These are phyloP conservation scores for Stratiomys singularior DNA, from an alignment of 2,888 invertebrate genomes.

Conservation along the genomic window DNA sequence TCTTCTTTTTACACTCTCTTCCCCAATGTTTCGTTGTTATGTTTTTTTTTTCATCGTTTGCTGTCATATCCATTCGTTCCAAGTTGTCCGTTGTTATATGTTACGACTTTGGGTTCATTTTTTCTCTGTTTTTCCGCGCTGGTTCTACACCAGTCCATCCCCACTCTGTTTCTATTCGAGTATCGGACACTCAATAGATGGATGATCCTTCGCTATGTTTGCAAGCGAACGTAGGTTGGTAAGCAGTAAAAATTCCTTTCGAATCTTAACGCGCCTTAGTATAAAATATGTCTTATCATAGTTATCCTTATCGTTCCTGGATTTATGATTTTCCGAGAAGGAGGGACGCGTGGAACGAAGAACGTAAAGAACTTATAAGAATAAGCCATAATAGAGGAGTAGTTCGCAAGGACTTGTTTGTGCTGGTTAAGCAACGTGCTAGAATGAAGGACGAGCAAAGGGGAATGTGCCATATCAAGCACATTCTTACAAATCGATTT, in stretches of 20 bases:
- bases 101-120: slow-evolving; percentile 20
- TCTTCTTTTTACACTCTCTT: slow-evolving; percentile 3
- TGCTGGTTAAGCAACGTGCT: background rate
- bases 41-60: background rate
- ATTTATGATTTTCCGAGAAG: background rate
- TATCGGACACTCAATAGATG: background rate
- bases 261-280: background rate
- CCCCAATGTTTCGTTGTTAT: background rate
- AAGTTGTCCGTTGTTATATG: background rate
- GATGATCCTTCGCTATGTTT: background rate
- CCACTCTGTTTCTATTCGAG: background rate
- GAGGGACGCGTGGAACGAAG: background rate
- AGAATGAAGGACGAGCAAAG: background rate
- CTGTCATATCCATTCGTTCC: background rate
- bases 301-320: slow-evolving; percentile 24
- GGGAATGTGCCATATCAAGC: background rate
- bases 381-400: slow-evolving; percentile 2
- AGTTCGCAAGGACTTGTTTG: background rate
- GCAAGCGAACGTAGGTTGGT: background rate
- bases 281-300: slow-evolving; percentile 42
- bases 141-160: background rate
- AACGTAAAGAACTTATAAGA: background rate
- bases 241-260: slow-evolving; percentile 13
- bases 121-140: slow-evolving; percentile 5
- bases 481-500: slow-evolving; percentile 37